phyloP scores from a whole-genome alignment of 2,113 vertebrate species.

The Menura novaehollandiae region DNA sequence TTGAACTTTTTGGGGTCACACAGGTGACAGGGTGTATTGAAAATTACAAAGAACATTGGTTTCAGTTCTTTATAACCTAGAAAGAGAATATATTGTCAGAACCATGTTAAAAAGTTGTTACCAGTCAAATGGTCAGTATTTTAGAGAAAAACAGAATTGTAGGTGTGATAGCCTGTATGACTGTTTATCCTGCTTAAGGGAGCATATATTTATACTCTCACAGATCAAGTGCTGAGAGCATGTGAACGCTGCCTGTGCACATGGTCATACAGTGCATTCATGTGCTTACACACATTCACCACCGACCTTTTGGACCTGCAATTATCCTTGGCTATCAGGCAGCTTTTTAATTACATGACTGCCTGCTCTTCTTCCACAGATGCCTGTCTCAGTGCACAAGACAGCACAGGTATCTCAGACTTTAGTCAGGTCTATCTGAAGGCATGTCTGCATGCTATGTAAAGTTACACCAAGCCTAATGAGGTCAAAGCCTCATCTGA shows the following conservation, averaged over 20 bases:
- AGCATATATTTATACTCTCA: background rate
- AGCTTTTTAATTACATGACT: background rate
- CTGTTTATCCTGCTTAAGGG: background rate
- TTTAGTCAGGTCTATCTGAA: background rate
- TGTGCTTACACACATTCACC: accelerated
- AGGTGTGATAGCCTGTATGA: background rate
- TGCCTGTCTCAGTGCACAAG: background rate
- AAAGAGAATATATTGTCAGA: background rate
- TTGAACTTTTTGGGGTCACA: background rate
- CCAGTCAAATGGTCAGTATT: background rate
- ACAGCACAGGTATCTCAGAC: background rate
- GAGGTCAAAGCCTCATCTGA: background rate
- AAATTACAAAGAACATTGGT: background rate
- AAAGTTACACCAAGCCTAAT: background rate
- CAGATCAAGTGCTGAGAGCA: background rate
- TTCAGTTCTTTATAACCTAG: background rate
- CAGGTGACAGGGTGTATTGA: background rate
- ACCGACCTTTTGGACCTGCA: background rate
- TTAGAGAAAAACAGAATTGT: background rate
- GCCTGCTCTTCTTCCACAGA: background rate
- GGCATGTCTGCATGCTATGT: accelerated
- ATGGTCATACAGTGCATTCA: background rate
- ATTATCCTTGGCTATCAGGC: background rate
- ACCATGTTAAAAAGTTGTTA: background rate
- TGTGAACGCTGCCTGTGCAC: background rate